A percentile compares a stretch with the other conserved stretches of the same genome.
Conservation (phyloP, 2,113 vertebrate genomes). For the Psittacula cyanocephala region DNA sequence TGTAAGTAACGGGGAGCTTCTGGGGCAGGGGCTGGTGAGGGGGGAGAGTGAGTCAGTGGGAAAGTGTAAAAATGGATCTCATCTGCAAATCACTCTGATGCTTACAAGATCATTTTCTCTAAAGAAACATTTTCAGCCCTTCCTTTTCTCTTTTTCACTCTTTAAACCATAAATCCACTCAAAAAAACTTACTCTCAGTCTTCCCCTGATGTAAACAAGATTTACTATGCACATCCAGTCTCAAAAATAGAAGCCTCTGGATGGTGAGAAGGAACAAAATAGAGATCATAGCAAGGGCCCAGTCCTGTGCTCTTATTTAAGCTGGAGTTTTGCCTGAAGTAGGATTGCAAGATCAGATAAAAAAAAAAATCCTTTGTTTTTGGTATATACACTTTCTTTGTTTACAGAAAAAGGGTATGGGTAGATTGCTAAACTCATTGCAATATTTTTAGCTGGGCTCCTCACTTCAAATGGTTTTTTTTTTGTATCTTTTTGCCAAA, state of each 20-base stretch:
- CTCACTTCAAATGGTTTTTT: neutral
- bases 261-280: conserved; percentile 13
- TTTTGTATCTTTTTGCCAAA: conserved; percentile 13
- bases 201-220: conserved; percentile 25
- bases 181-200: neutral
- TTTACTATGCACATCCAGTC: conserved; percentile 19
- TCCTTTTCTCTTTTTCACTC: neutral
- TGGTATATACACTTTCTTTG: neutral
- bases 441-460: neutral
- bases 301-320: conserved; percentile 7
- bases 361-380: neutral
- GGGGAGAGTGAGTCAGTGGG: conserved; percentile 9
- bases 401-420: neutral
- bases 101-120: conserved; percentile 43
- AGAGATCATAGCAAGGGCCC: neutral
- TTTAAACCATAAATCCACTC: conserved; percentile 30
- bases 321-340: conserved; percentile 20
- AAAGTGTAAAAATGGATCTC: conserved; percentile 32
- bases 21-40: neutral
- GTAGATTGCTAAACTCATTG: neutral
- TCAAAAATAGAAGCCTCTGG: conserved; percentile 55
- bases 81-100: neutral
- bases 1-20: neutral
- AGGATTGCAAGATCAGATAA: conserved; percentile 2
- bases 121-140: neutral